Evolutionary conservation across 2,113 vertebrate genomes (phyloP).

Genomic region (Alethe diademata): DNA sequence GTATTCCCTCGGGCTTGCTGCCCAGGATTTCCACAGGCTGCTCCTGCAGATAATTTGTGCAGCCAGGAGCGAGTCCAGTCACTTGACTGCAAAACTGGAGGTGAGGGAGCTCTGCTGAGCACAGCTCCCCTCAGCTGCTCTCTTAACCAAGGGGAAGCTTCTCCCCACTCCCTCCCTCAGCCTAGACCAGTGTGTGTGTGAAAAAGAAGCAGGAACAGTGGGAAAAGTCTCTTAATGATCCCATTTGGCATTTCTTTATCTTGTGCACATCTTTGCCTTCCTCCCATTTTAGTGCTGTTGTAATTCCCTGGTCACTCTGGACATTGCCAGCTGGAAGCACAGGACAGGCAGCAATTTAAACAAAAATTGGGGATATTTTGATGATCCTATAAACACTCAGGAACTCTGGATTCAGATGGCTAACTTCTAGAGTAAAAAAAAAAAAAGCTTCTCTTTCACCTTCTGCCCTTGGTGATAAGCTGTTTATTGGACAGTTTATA

Average conservation of each 20-base stretch:
- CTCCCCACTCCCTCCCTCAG: too few relatives aligned
- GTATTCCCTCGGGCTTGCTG: not conserved
- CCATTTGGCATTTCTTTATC: not conserved
- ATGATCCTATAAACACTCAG: not conserved
- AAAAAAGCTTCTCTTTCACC: not conserved
- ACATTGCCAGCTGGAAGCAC: not conserved
- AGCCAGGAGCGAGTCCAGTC: not conserved
- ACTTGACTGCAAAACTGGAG: rapidly evolving
- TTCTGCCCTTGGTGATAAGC: not conserved
- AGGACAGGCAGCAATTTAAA: not conserved
- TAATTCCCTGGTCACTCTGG: not conserved
- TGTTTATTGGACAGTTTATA: not conserved
- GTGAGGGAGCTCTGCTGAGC: not conserved
- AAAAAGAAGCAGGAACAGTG: not conserved
- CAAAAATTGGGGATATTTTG: not conserved
- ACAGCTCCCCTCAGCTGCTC: not conserved
- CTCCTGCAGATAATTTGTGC: not conserved
- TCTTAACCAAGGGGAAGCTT: not conserved
- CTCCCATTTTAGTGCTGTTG: not conserved
- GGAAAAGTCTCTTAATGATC: not conserved
- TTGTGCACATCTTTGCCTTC: not conserved
- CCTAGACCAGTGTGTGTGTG: not conserved
- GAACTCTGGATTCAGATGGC: not conserved
- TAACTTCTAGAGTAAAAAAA: not conserved
- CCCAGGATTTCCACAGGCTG: not conserved